These are phyloP conservation scores for Pollicipes pollicipes DNA, from an alignment of 1,140 invertebrate species.

Conservation along the genomic window DNA sequence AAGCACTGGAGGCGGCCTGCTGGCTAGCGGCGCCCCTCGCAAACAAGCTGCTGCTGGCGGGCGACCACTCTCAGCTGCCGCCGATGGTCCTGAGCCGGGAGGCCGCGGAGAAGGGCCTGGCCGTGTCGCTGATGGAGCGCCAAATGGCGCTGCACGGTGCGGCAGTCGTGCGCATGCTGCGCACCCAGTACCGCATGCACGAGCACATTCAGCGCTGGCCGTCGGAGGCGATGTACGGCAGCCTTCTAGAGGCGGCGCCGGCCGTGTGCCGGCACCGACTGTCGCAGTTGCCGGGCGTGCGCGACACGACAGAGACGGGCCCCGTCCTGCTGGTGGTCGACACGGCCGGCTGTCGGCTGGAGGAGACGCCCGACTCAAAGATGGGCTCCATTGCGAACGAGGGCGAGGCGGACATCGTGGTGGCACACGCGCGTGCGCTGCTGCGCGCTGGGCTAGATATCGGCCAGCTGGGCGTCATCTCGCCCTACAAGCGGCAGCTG, in stretches of 20 bases:
- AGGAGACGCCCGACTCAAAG: conserved; percentile 32
- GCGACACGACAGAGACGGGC: background rate
- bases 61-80: conserved; percentile 41
- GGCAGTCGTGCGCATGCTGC: conserved; percentile 31
- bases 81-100: conserved; percentile 35
- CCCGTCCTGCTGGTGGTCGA: conserved; percentile 33
- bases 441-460: conserved; percentile 30
- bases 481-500: conserved; percentile 36
- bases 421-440: conserved; percentile 30
- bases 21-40: conserved; percentile 36
- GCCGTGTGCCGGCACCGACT: background rate
- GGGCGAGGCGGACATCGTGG: conserved; percentile 37
- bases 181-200: conserved; percentile 42
- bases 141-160: conserved; percentile 30
- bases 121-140: conserved; percentile 39
- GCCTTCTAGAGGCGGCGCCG: conserved; percentile 29
- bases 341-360: conserved; percentile 35
- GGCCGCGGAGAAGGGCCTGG: conserved; percentile 29
- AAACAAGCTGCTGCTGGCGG: conserved; percentile 36
- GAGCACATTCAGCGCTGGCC: conserved; percentile 39
- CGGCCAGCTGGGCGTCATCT: conserved; percentile 38
- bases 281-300: background rate
- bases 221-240: conserved; percentile 32
- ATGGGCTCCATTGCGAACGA: conserved; percentile 39
- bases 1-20: conserved; percentile 34